Conservation (phyloP, 64 coral and sea anemone genomes). For the Porites australiensis region DNA sequence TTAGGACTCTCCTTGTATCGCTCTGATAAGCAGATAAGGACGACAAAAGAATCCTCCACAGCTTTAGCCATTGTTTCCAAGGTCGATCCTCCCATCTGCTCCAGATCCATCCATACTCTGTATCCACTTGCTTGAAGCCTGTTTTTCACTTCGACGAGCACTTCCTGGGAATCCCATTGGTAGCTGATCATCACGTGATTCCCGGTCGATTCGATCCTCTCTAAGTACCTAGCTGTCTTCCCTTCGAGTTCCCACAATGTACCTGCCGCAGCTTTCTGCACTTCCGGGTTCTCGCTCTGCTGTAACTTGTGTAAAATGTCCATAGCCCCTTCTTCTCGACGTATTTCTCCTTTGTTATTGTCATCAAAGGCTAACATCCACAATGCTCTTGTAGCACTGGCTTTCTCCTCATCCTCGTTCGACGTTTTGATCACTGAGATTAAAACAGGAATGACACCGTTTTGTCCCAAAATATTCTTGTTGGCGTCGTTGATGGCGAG, state of each 20-base stretch:
- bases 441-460: conserved; percentile 51
- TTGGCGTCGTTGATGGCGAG: conserved; percentile 56
- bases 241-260: conserved; percentile 70
- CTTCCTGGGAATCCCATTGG: conserved; percentile 70
- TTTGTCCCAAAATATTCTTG: conserved; percentile 29
- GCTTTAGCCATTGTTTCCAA: conserved; percentile 72
- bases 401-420: conserved; percentile 19
- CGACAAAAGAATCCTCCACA: conserved; percentile 56
- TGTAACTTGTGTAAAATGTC: conserved; percentile 4
- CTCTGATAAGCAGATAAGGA: conserved; percentile 65
- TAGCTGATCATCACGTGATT: conserved; percentile 84
- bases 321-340: conserved; percentile 32
- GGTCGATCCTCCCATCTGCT: conserved; percentile 80
- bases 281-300: conserved; percentile 14
- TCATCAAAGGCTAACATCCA: conserved; percentile 76
- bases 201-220: not conserved
- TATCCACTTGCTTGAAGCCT: conserved; percentile 44
- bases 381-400: conserved; percentile 24
- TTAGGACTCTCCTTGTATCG: conserved; percentile 71
- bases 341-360: conserved; percentile 33
- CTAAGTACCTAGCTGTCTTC: not conserved
- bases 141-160: conserved; percentile 61
- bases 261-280: conserved; percentile 57
- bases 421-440: conserved; percentile 45
- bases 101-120: conserved; percentile 79